Percentiles rank a stretch among this genome's conserved stretches.
Evolutionary conservation across 2,113 vertebrate genomes (phyloP).

Genomic region (Hucho hucho): DNA sequence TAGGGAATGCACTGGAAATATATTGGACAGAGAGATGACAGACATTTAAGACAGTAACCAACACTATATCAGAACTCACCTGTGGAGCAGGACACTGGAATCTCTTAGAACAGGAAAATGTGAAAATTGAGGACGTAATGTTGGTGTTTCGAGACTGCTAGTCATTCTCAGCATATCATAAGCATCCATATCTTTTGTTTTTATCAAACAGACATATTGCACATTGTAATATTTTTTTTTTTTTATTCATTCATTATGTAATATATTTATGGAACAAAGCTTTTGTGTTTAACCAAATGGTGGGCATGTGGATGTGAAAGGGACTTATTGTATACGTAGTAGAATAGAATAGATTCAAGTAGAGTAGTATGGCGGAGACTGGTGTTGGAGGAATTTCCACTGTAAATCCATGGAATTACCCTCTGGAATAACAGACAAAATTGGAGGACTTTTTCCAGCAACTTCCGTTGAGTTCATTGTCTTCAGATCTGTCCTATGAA

Average conservation of each 20-base stretch:
- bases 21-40: not conserved
- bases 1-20: too few species aligned
- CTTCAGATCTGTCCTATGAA: constrained; percentile 9
- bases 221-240: constrained; percentile 52
- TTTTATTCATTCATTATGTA: constrained; percentile 57
- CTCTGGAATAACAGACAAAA: not conserved
- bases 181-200: constrained; percentile 44
- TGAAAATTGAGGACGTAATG: not conserved
- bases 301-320: constrained; percentile 72
- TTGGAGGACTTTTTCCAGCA: not conserved
- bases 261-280: constrained; percentile 59
- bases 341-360: constrained; percentile 25
- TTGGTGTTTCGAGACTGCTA: not conserved
- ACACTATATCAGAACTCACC: not conserved
- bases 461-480: not conserved
- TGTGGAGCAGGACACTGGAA: not conserved
- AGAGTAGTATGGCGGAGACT: constrained; percentile 20
- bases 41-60: not conserved
- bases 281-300: constrained; percentile 69
- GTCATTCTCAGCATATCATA: constrained; percentile 35
- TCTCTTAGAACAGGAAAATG: not conserved
- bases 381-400: not conserved
- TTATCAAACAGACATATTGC: constrained; percentile 48
- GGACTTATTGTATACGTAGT: constrained; percentile 61
- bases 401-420: not conserved